Evolutionary conservation across 2,888 invertebrate genomes (phyloP).

Genomic region (Desoria tigrina): DNA sequence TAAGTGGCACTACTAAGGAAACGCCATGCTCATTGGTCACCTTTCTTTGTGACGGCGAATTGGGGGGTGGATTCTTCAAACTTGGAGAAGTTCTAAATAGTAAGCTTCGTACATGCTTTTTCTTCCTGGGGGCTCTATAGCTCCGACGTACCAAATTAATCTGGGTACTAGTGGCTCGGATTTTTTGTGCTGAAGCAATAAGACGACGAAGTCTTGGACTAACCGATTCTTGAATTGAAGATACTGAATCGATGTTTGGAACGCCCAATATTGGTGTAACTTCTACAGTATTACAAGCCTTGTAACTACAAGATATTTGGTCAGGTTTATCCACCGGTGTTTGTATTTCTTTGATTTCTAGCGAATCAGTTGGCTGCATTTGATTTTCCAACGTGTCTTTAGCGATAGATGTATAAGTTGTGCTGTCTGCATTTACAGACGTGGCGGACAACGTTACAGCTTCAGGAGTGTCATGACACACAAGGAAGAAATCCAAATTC

Average conservation of each 20-base stretch:
- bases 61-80: slow-evolving; percentile 17
- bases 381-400: too few species aligned
- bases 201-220: slow-evolving; percentile 32
- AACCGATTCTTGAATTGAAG: background rate
- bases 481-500: slow-evolving; percentile 29
- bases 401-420: too few species aligned
- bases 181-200: slow-evolving; percentile 38
- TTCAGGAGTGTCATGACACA: slow-evolving; percentile 13
- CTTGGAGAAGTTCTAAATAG: slow-evolving; percentile 51
- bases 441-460: too few species aligned
- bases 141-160: slow-evolving; percentile 35
- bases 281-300: background rate
- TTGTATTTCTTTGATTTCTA: background rate
- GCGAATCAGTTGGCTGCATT: background rate
- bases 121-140: slow-evolving; percentile 49
- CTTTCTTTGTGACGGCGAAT: background rate
- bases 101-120: slow-evolving; percentile 48
- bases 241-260: background rate
- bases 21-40: background rate
- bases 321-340: background rate
- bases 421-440: too few species aligned
- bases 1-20: background rate
- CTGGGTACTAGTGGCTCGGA: background rate
- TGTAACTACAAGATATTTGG: background rate
- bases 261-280: slow-evolving; percentile 14